Base-by-base conservation (phyloP, 1,140 invertebrate species). In the Pseudomyrmex sp. region DNA sequence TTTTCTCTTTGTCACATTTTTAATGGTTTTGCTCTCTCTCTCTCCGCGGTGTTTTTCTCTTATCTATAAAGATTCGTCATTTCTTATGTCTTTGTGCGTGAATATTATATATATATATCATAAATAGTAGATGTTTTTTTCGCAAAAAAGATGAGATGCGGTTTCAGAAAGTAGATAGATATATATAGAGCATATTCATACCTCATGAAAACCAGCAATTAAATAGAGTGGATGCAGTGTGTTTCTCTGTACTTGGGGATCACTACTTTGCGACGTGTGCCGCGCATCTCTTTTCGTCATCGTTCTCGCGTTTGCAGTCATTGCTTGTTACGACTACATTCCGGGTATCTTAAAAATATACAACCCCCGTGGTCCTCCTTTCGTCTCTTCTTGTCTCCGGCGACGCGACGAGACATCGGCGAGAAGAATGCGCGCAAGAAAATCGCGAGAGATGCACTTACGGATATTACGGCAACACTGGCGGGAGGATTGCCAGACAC, bases 121-220 rank as follows among this genome's bases (percentile, higher is more conserved):
- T 63, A 50, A 86, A 65, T 84, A 66, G 79, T 79, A 58, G 26
- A 56, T 52, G 26, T 26, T 26, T 4, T 73, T 15, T 2, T 18
- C 18, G 20, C 44, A 35, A 35, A 35, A 35, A 35, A 35, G 26
- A 35, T 35, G 23, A 66, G 20, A n/a, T 10, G 5, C 8, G 4
- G 2, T 69, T 13, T 52, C 2, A 66, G 8, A 52, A 20, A n/a
- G 1, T 23, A 18, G 18, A n/a, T 52, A 72, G 18, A 18, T 35
- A 35, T 7, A 50, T 52, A 52, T 13, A 52, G 50, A 50, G 50
- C 9, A 35, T 15, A 26, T 59, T 77, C 35, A 59, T 13, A 18
- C 56, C 26, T 35, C 85, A 91, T 79, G 90, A 90, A 87, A 84
- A 87, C 65, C 63, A 84, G 85, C 88, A 92, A 92, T 92, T 92